Evolutionary conservation across 2,113 vertebrate genomes (phyloP).

Genomic region (Carassius gibelio): DNA sequence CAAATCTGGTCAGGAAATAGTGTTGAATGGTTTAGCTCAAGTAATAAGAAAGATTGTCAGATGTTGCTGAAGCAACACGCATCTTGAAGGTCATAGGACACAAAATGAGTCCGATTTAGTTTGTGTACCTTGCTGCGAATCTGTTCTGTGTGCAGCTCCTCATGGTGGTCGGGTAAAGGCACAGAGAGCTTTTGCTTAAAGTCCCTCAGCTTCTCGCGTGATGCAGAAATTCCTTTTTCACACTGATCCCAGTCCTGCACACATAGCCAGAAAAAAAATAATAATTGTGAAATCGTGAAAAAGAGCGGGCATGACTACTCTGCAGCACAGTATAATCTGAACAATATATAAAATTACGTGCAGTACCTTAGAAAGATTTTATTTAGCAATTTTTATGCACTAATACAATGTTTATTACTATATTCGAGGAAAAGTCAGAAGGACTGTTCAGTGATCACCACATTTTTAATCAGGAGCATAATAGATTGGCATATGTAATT

Average conservation of each 20-base stretch:
- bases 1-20: background rate
- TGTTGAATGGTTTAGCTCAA: background rate
- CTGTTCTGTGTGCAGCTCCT: constrained; percentile 91
- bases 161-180: constrained; percentile 89
- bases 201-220: constrained; percentile 87
- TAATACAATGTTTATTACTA: background rate
- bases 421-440: background rate
- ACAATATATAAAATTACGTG: no score
- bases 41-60: background rate
- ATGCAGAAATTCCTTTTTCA: constrained; percentile 88
- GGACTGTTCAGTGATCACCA: no score
- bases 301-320: no score
- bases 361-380: background rate
- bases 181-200: constrained; percentile 91
- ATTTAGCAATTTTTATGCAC: background rate
- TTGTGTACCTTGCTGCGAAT: constrained; percentile 88
- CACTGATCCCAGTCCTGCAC: constrained; percentile 92
- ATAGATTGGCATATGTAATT: constrained; percentile 12
- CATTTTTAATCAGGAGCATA: background rate
- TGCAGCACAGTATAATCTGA: no score
- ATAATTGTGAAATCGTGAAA: background rate
- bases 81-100: background rate
- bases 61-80: background rate
- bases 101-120: background rate
- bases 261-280: constrained; percentile 44